These are phyloP conservation scores for Spodoptera picta DNA, from an alignment of 2,888 invertebrate species.

Conservation along the genomic window DNA sequence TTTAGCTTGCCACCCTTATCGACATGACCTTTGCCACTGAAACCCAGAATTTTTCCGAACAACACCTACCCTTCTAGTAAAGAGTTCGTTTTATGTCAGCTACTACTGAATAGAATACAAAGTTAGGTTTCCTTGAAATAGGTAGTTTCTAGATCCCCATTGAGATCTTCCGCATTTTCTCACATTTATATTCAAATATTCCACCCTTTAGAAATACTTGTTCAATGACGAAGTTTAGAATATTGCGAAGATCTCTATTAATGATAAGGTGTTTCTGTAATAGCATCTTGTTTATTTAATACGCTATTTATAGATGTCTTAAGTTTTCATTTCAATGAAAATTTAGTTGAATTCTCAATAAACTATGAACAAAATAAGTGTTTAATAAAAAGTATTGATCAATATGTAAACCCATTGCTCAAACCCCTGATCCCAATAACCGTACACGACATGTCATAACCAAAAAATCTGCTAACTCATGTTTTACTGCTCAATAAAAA, in stretches of 20 bases:
- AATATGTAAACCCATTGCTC: neutral
- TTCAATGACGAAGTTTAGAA: constrained; percentile 60
- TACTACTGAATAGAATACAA: constrained; percentile 44
- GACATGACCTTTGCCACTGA: constrained; percentile 17
- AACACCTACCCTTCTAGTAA: constrained; percentile 33
- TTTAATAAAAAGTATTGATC: neutral
- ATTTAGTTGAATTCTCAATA: too few species aligned
- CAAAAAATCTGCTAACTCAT: constrained; percentile 19
- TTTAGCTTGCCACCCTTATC: constrained; percentile 15
- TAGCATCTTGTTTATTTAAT: constrained; percentile 7
- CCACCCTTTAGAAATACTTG: constrained; percentile 59
- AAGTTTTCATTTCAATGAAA: too few species aligned
- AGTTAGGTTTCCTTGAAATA: constrained; percentile 46
- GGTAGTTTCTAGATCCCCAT: constrained; percentile 51
- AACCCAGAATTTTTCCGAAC: constrained; percentile 6
- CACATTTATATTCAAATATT: constrained; percentile 74
- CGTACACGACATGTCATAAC: constrained; percentile 9
- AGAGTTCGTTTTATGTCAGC: constrained; percentile 44
- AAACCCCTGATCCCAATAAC: constrained; percentile 11
- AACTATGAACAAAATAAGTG: too few species aligned
- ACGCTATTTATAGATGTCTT: too few species aligned
- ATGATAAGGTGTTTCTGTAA: constrained; percentile 35
- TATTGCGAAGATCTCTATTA: constrained; percentile 34
- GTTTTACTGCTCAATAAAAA: constrained; percentile 32
- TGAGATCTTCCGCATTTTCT: constrained; percentile 58